phyloP scores from a whole-genome alignment of 2,113 vertebrate species.

The Rhynchomys soricoides region DNA sequence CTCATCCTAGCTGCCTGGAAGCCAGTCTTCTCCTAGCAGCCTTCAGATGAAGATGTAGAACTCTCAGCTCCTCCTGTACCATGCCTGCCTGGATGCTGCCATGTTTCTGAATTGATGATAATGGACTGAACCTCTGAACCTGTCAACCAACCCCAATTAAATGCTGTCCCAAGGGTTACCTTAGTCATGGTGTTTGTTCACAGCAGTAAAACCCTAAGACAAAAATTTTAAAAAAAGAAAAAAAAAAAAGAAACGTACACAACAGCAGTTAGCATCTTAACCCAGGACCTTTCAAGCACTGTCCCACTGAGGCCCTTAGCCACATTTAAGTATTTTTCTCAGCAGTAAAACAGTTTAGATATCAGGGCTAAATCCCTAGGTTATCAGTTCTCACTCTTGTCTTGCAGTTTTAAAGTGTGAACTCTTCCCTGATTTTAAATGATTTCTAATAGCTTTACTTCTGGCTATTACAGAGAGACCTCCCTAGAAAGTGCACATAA shows the following conservation, averaged over 20 bases:
- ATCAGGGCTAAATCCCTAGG: not conserved
- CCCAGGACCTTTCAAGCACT: not conserved
- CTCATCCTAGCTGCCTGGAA: no score
- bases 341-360: constrained; percentile 12
- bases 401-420: constrained; percentile 45
- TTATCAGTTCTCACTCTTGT: not conserved
- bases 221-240: no score
- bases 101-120: no score
- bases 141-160: no score
- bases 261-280: not conserved
- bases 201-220: no score
- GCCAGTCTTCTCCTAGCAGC: no score
- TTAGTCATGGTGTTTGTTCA: no score
- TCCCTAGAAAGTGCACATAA: not conserved
- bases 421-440: constrained; percentile 49
- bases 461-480: constrained; percentile 16
- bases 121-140: no score
- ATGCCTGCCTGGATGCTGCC: no score
- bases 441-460: constrained; percentile 26
- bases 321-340: not conserved
- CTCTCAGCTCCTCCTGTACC: no score
- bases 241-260: not conserved
- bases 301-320: not conserved
- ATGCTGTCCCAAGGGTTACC: no score
- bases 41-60: no score